These are phyloP conservation scores for Orientallactaga sibirica DNA, from an alignment of 2,797 vertebrate genomes.

Conservation along the genomic window DNA sequence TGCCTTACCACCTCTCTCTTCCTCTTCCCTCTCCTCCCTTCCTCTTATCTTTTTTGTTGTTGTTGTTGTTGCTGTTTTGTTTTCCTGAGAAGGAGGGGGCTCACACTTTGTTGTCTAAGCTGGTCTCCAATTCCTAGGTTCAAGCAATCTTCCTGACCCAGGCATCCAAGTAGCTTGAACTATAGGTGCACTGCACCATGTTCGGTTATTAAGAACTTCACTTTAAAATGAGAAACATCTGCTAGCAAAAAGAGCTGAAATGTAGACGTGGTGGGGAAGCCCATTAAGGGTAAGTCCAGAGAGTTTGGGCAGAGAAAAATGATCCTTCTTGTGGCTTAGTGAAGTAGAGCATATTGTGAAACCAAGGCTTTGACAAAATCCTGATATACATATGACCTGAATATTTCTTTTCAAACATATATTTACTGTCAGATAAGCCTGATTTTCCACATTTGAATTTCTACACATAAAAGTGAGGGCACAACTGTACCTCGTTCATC, in stretches of 20 bases:
- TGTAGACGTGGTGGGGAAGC: background rate
- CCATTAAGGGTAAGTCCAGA: background rate
- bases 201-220: background rate
- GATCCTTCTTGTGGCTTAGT: slow-evolving; percentile 16
- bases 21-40: too few relatives aligned
- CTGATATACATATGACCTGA: slow-evolving; percentile 6
- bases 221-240: slow-evolving; percentile 35
- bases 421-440: background rate
- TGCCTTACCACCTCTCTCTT: background rate
- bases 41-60: background rate
- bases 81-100: background rate
- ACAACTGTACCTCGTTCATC: background rate
- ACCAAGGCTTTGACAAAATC: slow-evolving; percentile 49
- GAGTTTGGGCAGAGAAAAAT: slow-evolving; percentile 14
- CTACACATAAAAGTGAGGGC: background rate
- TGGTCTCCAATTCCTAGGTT: background rate
- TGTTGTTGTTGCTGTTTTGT: background rate
- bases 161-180: background rate
- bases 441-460: slow-evolving; percentile 33
- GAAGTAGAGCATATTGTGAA: slow-evolving; percentile 61
- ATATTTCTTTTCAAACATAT: background rate
- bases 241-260: background rate
- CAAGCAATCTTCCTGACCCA: background rate
- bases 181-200: background rate
- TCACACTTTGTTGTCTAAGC: fast-evolving